Conservation (phyloP, 1,140 invertebrate species). For the Caenorhabditis latens region DNA sequence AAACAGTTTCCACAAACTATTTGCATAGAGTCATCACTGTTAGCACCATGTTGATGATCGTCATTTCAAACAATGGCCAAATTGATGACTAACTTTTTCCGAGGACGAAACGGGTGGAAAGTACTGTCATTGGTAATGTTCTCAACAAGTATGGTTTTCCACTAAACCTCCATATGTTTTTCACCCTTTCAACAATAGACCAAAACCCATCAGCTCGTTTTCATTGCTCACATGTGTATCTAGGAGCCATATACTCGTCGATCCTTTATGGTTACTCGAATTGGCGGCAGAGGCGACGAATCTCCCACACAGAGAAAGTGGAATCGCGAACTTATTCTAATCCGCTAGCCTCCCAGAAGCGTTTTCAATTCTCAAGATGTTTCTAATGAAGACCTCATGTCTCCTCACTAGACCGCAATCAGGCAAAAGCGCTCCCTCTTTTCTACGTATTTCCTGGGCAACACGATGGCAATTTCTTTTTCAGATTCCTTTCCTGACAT, state of each 20-base stretch:
- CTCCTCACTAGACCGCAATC: slow-evolving; percentile 38
- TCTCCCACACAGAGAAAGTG: background rate
- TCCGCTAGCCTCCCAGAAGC: slow-evolving; percentile 2
- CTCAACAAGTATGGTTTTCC: too few species aligned
- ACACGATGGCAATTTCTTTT: background rate
- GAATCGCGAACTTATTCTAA: slow-evolving; percentile 40
- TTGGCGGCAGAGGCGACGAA: background rate
- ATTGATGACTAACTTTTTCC: too few species aligned
- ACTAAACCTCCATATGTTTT: too few species aligned
- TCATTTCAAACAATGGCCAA: too few species aligned
- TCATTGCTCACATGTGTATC: slow-evolving; percentile 45
- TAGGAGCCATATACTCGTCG: slow-evolving; percentile 32
- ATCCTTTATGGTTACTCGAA: slow-evolving; percentile 49
- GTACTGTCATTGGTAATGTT: too few species aligned
- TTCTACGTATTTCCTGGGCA: background rate
- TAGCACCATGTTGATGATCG: too few species aligned
- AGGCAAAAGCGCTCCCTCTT: background rate
- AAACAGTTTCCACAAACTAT: too few species aligned
- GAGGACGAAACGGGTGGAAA: too few species aligned
- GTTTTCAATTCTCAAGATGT: slow-evolving; percentile 46
- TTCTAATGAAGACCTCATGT: slow-evolving; percentile 53
- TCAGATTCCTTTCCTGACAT: background rate
- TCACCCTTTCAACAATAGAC: too few species aligned
- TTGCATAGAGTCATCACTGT: too few species aligned
- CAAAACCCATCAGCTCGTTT: slow-evolving; percentile 21